Evolutionary conservation across 2,797 vertebrate genomes (phyloP), one percentile per base, ranked within the genome.

Genomic region (Astyanax mexicanus): DNA sequence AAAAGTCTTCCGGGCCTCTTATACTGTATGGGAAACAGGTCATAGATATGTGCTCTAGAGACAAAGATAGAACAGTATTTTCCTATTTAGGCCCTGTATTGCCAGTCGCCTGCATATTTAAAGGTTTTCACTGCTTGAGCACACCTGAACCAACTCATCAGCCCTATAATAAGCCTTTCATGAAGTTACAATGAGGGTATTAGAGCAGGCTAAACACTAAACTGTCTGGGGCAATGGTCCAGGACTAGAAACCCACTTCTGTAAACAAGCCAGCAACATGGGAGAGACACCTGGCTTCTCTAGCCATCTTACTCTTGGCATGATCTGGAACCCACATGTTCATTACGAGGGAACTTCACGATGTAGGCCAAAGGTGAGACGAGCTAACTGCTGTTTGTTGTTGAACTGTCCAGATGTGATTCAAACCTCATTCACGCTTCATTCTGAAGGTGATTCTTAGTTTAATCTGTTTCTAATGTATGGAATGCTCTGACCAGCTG

Each of bases 271-370:
- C 61, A 15, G 40, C 21, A 25, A 45, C 40, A 45, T 29, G 40
- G 61, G 19, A 44, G 38, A 15, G 40, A 65, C 62, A 65, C 42
- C 40, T 45, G 62, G 40, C 23, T 27, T 21, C 61, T 44, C 61
- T 17, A 38, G 8, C 0, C 37, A 40, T 64, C 5, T 21, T 4
- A 44, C 62, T 58, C 17, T 35, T 23, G 9, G 7, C 25, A 27
- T 9, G 8, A 4, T n/a, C 37, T 47, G 42, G 0, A 15, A 11
- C 8, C 25, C 40, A 45, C 42, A 44, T n/a, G 40, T 6, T 65
- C 62, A 17, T 25, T 9, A 27, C 45, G 32, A 45, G 42, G 4
- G 12, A 42, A 8, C 6, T 2, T 62, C 40, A 10, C 29, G 17
- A 17, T 35, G 40, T 29, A 45, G 62, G 15, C 9, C 11, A 3